Base-by-base conservation (phyloP, 2,113 vertebrate species). In the Tonatia bakeri region DNA sequence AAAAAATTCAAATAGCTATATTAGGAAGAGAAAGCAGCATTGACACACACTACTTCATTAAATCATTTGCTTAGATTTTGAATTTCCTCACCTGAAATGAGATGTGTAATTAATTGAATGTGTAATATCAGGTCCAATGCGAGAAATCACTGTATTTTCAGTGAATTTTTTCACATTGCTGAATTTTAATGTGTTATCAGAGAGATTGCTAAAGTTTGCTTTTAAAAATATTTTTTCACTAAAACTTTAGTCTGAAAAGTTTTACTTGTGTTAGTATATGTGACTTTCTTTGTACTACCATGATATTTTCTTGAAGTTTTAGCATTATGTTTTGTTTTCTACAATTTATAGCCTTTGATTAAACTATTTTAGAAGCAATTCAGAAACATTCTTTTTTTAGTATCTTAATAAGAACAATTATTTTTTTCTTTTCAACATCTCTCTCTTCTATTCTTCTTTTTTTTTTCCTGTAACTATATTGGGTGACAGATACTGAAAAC, bases 131-230 rank as follows among this genome's bases (percentile, higher is more conserved):
- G 5, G 40, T 65, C 16, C 17, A 5, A 72, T 61, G 40, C 59
- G 72, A 69, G 88, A 96, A 88, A n/a, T 79, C 14, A 77, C 33
- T 94, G 75, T 64, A 87, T 65, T 95, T 83, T 83, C 76, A 93
- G 75, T 45, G 61, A 56, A 9, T 36, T 47, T 96, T 75, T 95
- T 85, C 56, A 93, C 17, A 89, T 59, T 92, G 47, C 28, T 95
- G n/a, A 94, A 75, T 91, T 96, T 85, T 89, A 95, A 64, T 82
- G 73, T 83, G 36, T 16, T 91, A 36, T 85, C 28, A 85, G 59
- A 85, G 84, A 94, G 69, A 70, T 4, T 81, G n/a, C 64, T 38
- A 80, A 69, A 33, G 12, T 86, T 52, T 72, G 67, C n/a, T 73
- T 40, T 90, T 79, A 87, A 69, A 56, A 90, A 19, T 70, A 77